Base-by-base conservation (phyloP, 2,113 vertebrate species). In the Felis catus region DNA sequence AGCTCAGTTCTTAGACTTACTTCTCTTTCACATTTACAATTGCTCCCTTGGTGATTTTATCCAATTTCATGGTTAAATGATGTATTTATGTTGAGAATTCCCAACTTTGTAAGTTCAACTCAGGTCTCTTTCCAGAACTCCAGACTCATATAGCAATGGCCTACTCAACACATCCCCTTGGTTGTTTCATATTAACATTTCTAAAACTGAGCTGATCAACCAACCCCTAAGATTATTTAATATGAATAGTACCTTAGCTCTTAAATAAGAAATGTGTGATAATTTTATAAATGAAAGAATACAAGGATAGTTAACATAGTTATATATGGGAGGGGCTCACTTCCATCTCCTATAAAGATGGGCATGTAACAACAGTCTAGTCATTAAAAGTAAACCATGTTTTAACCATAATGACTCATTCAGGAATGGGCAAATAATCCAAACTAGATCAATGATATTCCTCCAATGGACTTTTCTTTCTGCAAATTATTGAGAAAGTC, bases 251-350 rank as follows among this genome's bases (percentile, higher is more conserved):
- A 79, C 19, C n/a, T 61, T 55, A 83, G 63, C 27, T 73, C 45
- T 95, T 78, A 89, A 21, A n/a, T 97, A 76, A 65, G 31, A 55
- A 70, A 70, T 51, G 21, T 71, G 21, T 95, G 29, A 53, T 76
- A 23, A 85, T 82, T 95, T 95, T 66, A 85, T 31, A 91, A 74
- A 55, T 58, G 14, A 36, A 79, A 96, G 71, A 33, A 58, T 89
- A 14, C 63, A 79, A 93, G 9, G 48, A 39, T 68, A 90, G 55
- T 76, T 58, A 85, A 63, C 21, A 29, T 65, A 86, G 21, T 86
- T 94, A 70, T 33, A 78, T 27, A 23, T 55, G 9, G 14, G 18
- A 23, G 19, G 33, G 23, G 11, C 36, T 93, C 82, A 91, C 25
- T 76, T 80, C 73, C 14, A 45, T 18, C 61, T 79, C 16, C 71